Conservation (phyloP, 2,797 vertebrate species). For the Poecilia picta region DNA sequence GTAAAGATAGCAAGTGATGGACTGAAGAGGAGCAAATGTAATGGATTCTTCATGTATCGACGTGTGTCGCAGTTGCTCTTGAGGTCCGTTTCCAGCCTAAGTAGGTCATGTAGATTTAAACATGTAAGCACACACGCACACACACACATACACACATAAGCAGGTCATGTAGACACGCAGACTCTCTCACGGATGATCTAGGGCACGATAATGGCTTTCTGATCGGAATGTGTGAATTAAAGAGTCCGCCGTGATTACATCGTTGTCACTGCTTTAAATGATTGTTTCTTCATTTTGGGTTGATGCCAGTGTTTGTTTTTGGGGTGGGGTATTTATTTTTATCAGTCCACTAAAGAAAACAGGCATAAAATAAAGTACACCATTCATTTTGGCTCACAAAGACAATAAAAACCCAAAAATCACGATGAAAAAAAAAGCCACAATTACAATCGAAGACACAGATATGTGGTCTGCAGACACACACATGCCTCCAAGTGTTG, state of each 20-base stretch:
- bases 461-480: slow-evolving; percentile 13
- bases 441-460: slow-evolving; percentile 27
- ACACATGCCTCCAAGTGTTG: slow-evolving; percentile 16
- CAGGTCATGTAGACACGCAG: slow-evolving; percentile 21
- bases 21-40: slow-evolving; percentile 41
- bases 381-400: slow-evolving; percentile 44
- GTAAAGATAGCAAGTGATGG: slow-evolving; percentile 47
- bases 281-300: slow-evolving; percentile 34
- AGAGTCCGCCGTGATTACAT: slow-evolving; percentile 44
- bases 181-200: slow-evolving; percentile 19
- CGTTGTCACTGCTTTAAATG: slow-evolving; percentile 42
- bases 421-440: slow-evolving; percentile 22
- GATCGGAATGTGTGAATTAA: slow-evolving; percentile 44
- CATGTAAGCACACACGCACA: neutral
- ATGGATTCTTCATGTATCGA: slow-evolving; percentile 48
- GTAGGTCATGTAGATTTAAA: slow-evolving; percentile 47
- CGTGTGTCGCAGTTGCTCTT: slow-evolving; percentile 12
- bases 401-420: slow-evolving; percentile 23
- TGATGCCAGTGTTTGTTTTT: slow-evolving; percentile 41
- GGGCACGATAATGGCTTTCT: slow-evolving; percentile 33
- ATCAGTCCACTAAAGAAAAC: slow-evolving; percentile 23
- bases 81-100: slow-evolving; percentile 49
- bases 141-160: slow-evolving; percentile 11
- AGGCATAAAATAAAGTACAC: slow-evolving; percentile 22
- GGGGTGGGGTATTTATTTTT: neutral